Evolutionary conservation across 2,113 vertebrate species (phyloP).

Genomic region (Eira barbara): DNA sequence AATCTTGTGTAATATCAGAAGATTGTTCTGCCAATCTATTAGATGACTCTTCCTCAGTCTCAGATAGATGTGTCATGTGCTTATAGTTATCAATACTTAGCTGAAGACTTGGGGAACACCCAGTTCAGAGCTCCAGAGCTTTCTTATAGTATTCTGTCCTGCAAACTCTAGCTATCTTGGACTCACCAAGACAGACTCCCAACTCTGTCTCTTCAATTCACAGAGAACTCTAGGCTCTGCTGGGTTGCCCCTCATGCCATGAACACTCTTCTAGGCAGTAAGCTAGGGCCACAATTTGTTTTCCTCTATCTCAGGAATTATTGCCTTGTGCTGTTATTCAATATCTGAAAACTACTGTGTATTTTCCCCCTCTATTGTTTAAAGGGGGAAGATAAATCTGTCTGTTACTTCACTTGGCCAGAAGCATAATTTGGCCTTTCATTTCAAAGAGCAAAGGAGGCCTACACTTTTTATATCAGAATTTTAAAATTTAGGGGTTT

Average conservation of each 20-base stretch:
- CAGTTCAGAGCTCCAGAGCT: not conserved
- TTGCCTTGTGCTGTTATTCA: not conserved
- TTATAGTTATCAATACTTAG: not conserved
- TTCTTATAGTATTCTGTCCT: not conserved
- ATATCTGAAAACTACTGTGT: not conserved
- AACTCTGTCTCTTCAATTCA: not conserved
- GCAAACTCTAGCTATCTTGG: not conserved
- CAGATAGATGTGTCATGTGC: not conserved
- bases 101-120: not conserved
- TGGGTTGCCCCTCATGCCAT: not conserved
- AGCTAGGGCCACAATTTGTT: not conserved
- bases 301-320: not conserved
- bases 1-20: not conserved
- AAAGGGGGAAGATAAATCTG: not conserved
- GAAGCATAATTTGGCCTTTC: not conserved
- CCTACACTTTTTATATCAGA: not conserved
- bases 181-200: not conserved
- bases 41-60: not conserved
- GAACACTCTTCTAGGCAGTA: not conserved
- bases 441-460: not conserved
- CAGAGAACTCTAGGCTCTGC: not conserved
- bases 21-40: not conserved
- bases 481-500: not conserved
- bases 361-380: not conserved
- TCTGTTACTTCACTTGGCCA: not conserved